Base-by-base conservation (phyloP, 2,113 vertebrate genomes). In the Oreochromis niloticus region DNA sequence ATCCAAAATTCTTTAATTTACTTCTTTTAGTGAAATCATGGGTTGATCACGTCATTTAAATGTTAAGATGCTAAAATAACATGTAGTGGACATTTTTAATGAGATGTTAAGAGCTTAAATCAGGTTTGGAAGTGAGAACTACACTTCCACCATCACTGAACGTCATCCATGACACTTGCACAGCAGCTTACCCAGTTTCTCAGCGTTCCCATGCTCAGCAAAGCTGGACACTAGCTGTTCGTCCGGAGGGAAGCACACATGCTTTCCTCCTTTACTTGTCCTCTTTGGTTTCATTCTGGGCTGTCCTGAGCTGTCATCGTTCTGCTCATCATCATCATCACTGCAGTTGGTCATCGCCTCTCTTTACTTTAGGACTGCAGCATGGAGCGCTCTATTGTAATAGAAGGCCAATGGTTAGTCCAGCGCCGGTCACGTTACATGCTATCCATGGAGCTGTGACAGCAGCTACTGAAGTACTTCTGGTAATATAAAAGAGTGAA, bases 161-260 rank as follows among this genome's bases (percentile, higher is more conserved):
- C 16, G 27, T 13, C 16, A 32, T 50, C 68, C 11, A 63, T 7
- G 7, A 46, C 30, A 43, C 11, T 43, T 19, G 30, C 80, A 85
- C 13, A 78, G 68, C 14, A 87, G 46, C 95, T 95, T 66, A 97
- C 96, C 95, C 30, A 80, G 73, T 71, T 68, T 89, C 34, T 66
- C 86, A 13, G 71, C 6, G 32, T 91, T 84, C 57, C 73, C 88
- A 90, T 81, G 89, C 66, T 97, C 96, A 7, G 94, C 94, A 85
- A 96, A 95, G 22, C 94, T 93, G 1, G 95, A 96, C 24, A 97
- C 96, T 9, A 97, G 96, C 79, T 95, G 88, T 30, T 94, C 96
- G 41, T 96, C 96, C 2, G 96, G 94, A 13, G 96, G 95, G 81
- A 97, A 97, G 14, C 95, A 95, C 85, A 97, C 96, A 39, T 39